Conservation (phyloP, 2,113 vertebrate species). For the Chaetura pelagica region DNA sequence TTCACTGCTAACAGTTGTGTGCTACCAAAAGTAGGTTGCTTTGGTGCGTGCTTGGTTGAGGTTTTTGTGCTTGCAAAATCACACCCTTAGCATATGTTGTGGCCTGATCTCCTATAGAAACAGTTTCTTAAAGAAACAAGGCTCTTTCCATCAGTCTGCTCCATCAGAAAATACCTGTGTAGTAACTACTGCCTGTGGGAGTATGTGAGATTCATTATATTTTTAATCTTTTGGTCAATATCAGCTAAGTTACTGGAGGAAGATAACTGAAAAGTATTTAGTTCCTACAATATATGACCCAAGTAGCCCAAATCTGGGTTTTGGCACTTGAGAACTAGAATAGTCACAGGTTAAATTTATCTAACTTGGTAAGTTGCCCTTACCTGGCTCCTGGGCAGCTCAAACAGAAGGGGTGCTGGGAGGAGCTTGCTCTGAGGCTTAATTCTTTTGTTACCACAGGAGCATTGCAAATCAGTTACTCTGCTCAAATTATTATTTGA, state of each 20-base stretch:
- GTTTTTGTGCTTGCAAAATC: neutral
- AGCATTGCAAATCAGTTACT: neutral
- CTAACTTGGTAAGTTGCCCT: neutral
- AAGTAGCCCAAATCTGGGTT: neutral
- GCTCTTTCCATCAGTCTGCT: neutral
- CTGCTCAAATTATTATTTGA: neutral
- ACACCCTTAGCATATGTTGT: neutral
- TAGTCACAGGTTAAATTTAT: rapidly evolving
- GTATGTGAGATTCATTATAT: neutral
- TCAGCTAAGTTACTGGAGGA: neutral
- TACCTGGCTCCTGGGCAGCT: neutral
- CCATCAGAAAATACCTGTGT: neutral
- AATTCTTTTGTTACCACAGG: neutral
- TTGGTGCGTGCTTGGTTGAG: neutral
- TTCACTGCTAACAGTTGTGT: neutral
- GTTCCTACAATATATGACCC: neutral
- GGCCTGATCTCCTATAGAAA: neutral
- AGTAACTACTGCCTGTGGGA: neutral
- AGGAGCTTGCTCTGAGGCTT: neutral
- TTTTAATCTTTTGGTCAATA: neutral
- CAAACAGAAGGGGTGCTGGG: neutral
- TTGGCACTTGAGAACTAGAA: neutral
- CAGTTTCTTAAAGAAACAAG: neutral
- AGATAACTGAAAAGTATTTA: neutral
- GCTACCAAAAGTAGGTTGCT: neutral